Percentiles rank a stretch among this genome's conserved stretches.
These are phyloP conservation scores for Panthera leo DNA, from an alignment of 2,113 vertebrate species.

Conservation along the genomic window DNA sequence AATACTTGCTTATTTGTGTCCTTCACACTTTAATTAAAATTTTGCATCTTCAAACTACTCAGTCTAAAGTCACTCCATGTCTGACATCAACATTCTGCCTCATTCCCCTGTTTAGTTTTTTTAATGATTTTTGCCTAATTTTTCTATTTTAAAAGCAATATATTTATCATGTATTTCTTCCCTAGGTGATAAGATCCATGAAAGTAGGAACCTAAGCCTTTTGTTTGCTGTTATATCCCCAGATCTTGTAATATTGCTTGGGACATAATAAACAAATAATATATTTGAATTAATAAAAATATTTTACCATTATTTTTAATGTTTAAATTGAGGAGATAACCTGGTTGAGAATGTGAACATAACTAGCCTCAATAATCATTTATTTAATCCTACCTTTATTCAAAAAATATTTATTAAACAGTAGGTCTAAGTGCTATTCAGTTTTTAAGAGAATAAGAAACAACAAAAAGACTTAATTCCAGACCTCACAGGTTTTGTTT, in stretches of 20 bases:
- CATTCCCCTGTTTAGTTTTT: background rate
- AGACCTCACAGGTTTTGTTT: background rate
- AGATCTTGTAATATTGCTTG: background rate
- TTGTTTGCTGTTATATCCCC: background rate
- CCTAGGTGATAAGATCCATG: background rate
- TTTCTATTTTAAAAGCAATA: background rate
- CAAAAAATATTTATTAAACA: background rate
- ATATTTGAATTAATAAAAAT: background rate
- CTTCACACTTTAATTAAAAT: background rate
- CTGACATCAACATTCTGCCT: background rate
- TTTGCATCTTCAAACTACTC: background rate
- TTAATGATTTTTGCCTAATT: background rate
- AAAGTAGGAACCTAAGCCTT: background rate
- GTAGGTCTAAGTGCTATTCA: background rate
- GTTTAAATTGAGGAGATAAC: background rate
- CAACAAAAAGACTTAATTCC: background rate
- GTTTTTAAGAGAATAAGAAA: background rate
- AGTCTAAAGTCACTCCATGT: background rate
- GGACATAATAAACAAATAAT: background rate
- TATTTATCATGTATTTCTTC: background rate
- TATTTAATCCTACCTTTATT: background rate
- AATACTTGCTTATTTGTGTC: background rate
- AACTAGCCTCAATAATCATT: background rate
- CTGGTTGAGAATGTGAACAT: background rate
- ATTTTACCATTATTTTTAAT: background rate